Evolutionary conservation across 2,888 invertebrate genomes (phyloP).

Genomic region (Ormyrus rosae): DNA sequence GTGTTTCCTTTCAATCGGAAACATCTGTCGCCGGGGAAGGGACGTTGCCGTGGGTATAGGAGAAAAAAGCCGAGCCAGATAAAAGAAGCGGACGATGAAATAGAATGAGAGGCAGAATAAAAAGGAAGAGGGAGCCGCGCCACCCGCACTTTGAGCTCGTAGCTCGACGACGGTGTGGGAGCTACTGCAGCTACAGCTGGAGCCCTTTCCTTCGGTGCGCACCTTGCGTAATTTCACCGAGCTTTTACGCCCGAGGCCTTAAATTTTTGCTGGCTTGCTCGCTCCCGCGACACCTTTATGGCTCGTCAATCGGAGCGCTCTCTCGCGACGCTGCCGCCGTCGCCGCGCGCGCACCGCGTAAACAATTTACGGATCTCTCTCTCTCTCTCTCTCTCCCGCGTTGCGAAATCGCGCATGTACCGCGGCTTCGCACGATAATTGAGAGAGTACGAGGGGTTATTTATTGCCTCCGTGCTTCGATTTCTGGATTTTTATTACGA

Average conservation of each 20-base stretch:
- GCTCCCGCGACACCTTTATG: conserved; percentile 44
- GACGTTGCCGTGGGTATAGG: background rate
- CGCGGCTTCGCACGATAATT: conserved; percentile 39
- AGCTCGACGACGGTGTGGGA: background rate
- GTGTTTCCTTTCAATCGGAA: conserved; percentile 2
- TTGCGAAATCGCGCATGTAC: conserved; percentile 34
- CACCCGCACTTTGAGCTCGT: conserved; percentile 39
- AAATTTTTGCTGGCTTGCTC: conserved; percentile 37
- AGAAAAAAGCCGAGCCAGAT: background rate
- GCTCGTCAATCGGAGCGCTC: conserved; percentile 36
- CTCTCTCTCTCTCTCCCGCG: background rate
- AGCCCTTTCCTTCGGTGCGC: background rate
- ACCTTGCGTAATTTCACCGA: conserved; percentile 21
- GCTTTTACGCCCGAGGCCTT: conserved; percentile 31
- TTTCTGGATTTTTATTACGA: conserved; percentile 47
- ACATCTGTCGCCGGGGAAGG: conserved; percentile 30
- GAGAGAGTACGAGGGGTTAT: conserved; percentile 43
- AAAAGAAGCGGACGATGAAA: background rate
- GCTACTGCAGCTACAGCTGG: background rate
- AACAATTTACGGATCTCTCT: conserved; percentile 37
- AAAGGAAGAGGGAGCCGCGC: conserved; percentile 7
- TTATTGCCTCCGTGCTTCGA: conserved; percentile 44
- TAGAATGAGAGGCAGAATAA: background rate
- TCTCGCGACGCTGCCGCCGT: background rate
- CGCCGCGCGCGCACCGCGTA: background rate